Evolutionary conservation across 2,113 vertebrate genomes (phyloP), one percentile per base, ranked within the genome.

Genomic region (Anguilla rostrata): DNA sequence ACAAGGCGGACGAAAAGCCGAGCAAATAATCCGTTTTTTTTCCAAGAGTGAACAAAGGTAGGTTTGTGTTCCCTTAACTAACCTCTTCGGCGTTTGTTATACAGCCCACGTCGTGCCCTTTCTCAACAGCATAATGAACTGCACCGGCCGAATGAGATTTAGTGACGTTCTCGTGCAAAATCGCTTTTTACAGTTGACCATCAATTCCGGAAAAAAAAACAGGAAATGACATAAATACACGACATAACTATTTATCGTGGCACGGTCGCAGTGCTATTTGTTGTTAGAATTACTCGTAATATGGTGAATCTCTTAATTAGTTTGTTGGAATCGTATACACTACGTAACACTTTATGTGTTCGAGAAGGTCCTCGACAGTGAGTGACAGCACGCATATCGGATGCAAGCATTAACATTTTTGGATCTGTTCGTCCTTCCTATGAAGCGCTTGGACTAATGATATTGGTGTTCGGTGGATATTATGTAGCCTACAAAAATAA

Each of bases 1-100:
- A 94, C 93, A 94, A 93, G 93, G 94, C 93, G 84, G 90, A 94
- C 92, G 91, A 92, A 95, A 94, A 93, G 92, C 92, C 90, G 87
- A 93, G 91, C 92, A 93, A 92, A 95, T 94, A 94, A 95, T 94
- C 90, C 81, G 85, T 86, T 90, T 90, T 91, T 43, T 90, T 87
- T 91, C 87, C 89, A 88, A 34, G 80, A 86, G 79, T 88, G 92
- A 94, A 94, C 93, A 95, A 94, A 94, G 92, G 91, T 93, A 88
- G 26, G 88, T 87, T 89, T 92, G 91, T 92, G 91, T 91, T 90
- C 88, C 90, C 87, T 87, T 87, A 86, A 91, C 89, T 89, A 89
- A 91, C 90, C 89, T 90, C 91, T 89, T 56, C 71, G 84, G 85
- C 83, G 86, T 90, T 91, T 92, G 87, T 89, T 87, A 92, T 87